A percentile compares a stretch with the other conserved stretches of the same genome.
Evolutionary conservation across 2,113 vertebrate genomes (phyloP).

Genomic region (Carassius auratus): DNA sequence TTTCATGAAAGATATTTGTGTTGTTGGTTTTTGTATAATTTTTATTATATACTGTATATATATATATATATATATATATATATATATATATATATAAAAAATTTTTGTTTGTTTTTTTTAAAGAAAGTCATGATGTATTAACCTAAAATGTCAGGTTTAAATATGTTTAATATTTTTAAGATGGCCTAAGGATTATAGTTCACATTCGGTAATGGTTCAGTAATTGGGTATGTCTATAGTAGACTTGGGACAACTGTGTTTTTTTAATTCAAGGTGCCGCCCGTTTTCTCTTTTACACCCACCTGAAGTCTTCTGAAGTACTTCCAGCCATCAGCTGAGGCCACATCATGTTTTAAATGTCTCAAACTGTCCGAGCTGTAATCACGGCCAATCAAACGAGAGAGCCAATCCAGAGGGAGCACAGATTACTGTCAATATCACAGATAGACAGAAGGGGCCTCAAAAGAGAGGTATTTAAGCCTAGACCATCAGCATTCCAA

Average conservation of each 20-base stretch:
- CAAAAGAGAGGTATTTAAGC: background rate
- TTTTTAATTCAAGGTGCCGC: slow-evolving; percentile 46
- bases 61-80: too few relatives aligned
- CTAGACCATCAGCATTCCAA: background rate
- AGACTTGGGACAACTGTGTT: background rate
- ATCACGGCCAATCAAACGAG: slow-evolving; percentile 56
- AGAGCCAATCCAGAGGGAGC: slow-evolving; percentile 43
- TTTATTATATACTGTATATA: too few relatives aligned
- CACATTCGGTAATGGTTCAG: too few relatives aligned
- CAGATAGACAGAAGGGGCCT: slow-evolving; percentile 26
- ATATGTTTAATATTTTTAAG: background rate
- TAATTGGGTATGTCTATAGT: background rate
- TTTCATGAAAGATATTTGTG: too few relatives aligned
- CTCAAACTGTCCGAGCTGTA: slow-evolving; percentile 50
- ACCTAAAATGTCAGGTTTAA: background rate
- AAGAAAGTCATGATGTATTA: background rate
- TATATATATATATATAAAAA: too few relatives aligned
- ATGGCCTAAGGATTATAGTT: background rate
- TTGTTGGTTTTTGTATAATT: too few relatives aligned
- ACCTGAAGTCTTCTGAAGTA: slow-evolving; percentile 67
- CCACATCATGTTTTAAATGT: slow-evolving; percentile 48
- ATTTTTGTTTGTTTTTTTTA: too few relatives aligned
- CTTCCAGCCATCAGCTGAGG: slow-evolving; percentile 71
- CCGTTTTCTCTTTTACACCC: slow-evolving; percentile 46
- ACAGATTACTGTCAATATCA: slow-evolving; percentile 56